Conservation (phyloP, 1,140 invertebrate genomes). For the Mizuhopecten yessoensis region DNA sequence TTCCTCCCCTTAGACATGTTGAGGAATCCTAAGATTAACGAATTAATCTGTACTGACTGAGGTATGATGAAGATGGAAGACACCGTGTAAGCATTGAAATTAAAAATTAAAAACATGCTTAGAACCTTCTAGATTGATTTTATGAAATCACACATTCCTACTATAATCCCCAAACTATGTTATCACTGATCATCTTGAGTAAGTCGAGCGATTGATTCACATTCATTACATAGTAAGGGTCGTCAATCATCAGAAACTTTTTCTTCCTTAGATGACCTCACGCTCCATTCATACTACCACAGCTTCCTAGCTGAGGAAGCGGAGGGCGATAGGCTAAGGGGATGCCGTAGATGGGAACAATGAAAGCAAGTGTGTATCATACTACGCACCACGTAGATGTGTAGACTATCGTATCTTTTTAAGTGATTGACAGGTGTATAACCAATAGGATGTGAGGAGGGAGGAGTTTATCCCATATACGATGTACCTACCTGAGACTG, state of each 20-base stretch:
- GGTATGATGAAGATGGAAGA: too few species aligned
- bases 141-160: background rate
- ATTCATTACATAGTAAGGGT: background rate
- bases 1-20: too few species aligned
- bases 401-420: background rate
- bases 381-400: background rate
- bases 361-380: background rate
- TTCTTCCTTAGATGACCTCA: background rate
- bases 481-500: background rate
- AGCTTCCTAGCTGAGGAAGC: background rate
- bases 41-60: too few species aligned
- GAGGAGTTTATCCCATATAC: background rate
- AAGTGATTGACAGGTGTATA: background rate
- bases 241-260: background rate
- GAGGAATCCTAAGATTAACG: too few species aligned
- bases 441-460: background rate
- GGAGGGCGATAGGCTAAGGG: slow-evolving; percentile 19
- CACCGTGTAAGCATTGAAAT: too few species aligned
- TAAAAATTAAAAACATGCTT: too few species aligned
- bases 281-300: slow-evolving; percentile 22
- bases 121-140: background rate
- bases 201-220: background rate
- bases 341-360: background rate
- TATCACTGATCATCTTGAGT: background rate
- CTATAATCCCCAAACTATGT: background rate